A percentile compares a stretch with the other conserved stretches of the same genome.
Conservation (phyloP, 2,888 invertebrate species). For the Parapristionchus giblindavisi region DNA sequence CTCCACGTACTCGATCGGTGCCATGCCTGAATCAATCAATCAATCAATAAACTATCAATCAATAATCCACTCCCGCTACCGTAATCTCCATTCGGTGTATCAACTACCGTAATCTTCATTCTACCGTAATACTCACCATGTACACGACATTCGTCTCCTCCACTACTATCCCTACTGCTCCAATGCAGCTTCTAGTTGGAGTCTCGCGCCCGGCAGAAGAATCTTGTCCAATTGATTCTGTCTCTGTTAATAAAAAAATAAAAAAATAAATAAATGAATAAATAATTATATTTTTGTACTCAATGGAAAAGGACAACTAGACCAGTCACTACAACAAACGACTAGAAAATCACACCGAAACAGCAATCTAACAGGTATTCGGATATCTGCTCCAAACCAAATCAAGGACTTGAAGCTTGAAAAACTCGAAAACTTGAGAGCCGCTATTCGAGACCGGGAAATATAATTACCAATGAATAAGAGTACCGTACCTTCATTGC, state of each 20-base stretch:
- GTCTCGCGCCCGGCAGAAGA: constrained; percentile 23
- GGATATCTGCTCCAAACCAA: too few relatives aligned
- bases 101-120: neutral
- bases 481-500: constrained; percentile 37
- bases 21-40: constrained; percentile 13
- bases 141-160: constrained; percentile 9
- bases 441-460: too few relatives aligned
- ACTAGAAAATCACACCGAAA: too few relatives aligned
- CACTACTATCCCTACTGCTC: constrained; percentile 8
- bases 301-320: neutral
- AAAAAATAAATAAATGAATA: neutral
- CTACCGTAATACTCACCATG: constrained; percentile 10
- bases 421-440: too few relatives aligned
- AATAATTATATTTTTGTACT: neutral
- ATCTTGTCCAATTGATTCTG: constrained; percentile 33
- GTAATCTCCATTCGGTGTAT: neutral
- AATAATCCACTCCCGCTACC: neutral
- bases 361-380: too few relatives aligned
- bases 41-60: too few relatives aligned
- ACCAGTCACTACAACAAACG: too few relatives aligned
- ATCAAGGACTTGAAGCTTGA: too few relatives aligned
- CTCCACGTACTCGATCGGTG: constrained; percentile 20
- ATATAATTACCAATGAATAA: too few relatives aligned
- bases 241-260: neutral
- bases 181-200: constrained; percentile 7